These are phyloP conservation scores for Sarcophaga caerulescens DNA, from an alignment of 2,888 invertebrate genomes.

Conservation along the genomic window DNA sequence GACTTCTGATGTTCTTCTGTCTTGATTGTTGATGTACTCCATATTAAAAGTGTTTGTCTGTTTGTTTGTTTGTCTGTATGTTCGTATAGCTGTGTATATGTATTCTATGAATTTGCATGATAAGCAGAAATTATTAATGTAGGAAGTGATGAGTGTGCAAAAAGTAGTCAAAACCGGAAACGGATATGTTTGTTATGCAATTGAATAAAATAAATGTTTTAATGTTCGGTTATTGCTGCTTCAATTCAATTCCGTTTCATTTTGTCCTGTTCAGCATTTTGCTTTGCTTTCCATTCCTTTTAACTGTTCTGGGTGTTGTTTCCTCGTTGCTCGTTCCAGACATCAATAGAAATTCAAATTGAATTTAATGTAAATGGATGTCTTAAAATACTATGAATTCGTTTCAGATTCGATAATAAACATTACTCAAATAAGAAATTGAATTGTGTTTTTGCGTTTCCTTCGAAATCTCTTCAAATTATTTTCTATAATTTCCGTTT, in stretches of 20 bases:
- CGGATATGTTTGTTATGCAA: constrained; percentile 68
- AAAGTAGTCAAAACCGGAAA: constrained; percentile 66
- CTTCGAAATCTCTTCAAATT: constrained; percentile 46
- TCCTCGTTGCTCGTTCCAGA: neutral
- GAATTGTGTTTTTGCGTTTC: constrained; percentile 20
- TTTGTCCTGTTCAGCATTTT: neutral
- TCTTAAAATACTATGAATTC: constrained; percentile 55
- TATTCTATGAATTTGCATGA: constrained; percentile 66
- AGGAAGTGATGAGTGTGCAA: constrained; percentile 68
- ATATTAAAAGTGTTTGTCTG: constrained; percentile 28
- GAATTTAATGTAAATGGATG: constrained; percentile 57
- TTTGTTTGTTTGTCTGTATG: constrained; percentile 1
- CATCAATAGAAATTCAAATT: constrained; percentile 47
- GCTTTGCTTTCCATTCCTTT: neutral
- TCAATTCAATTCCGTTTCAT: neutral
- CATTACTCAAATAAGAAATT: constrained; percentile 41
- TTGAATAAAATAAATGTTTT: constrained; percentile 63
- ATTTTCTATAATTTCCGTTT: constrained; percentile 46
- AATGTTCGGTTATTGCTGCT: constrained; percentile 43
- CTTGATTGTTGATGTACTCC: constrained; percentile 50
- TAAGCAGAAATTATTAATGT: constrained; percentile 67
- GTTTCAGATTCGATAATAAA: constrained; percentile 44
- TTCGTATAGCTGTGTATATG: constrained; percentile 26
- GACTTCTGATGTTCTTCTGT: constrained; percentile 18
- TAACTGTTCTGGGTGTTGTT: neutral